Evolutionary conservation across 2,113 vertebrate species (phyloP), one percentile per base, ranked within the genome.

Genomic region (Ellobius talpinus): DNA sequence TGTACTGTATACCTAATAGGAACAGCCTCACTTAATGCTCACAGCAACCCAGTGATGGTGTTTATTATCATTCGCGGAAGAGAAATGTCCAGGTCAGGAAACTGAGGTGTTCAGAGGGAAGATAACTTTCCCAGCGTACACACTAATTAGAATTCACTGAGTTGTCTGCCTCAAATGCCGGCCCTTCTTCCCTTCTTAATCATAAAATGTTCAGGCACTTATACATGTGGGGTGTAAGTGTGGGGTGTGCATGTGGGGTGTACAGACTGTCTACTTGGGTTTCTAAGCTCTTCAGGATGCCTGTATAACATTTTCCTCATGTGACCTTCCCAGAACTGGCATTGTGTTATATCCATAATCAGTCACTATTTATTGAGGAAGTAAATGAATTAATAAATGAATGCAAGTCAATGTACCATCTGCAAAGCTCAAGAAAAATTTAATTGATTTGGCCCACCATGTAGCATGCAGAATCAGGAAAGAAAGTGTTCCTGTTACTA

Each of bases 331-430:
- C 14, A 72, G 81, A 86, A 61, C 39, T 84, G 79, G 78, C 63
- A 72, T 39, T 70, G 29, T 90, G 45, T 26, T 90, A 45, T 61
- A 88, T 5, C 17, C 81, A 92, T 55, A 84, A 79, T 86, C 90
- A 90, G 95, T 86, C 88, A 90, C 85, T 86, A 86, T 13, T 86
- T 95, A 95, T 63, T 81, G 79, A 97, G 45, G 58, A 55, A 97
- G 55, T 87, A 93, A 96, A 96, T 95, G 93, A 96, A 96, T 91
- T 93, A 97, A 92, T 90, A 95, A 96, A 66, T 87, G 23, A 97
- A 96, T 73, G 93, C 88, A 96, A 96, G 90, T 91, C 93, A 97
- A 96, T 95, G 50, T 8, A 88, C 55, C 84, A 86, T 42, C 79
- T 96, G 73, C 45, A 94, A 96, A 97, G 87, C 7, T 36, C 58